These are phyloP conservation scores for Tineola bisselliella DNA, from an alignment of 2,888 invertebrate species.

Conservation along the genomic window DNA sequence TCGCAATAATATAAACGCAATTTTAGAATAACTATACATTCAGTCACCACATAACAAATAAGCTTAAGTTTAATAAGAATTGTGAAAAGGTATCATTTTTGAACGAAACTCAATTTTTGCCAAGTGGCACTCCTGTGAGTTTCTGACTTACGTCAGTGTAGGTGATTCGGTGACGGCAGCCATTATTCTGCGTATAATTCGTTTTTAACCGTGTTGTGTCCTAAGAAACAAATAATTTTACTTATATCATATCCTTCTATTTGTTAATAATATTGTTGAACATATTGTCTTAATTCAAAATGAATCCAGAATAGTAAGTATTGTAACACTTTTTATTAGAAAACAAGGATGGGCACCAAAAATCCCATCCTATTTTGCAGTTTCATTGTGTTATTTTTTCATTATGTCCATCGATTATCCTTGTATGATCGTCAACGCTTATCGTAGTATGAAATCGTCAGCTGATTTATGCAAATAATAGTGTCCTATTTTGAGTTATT, in stretches of 20 bases:
- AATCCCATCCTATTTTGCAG: slow-evolving; percentile 42
- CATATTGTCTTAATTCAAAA: slow-evolving; percentile 47
- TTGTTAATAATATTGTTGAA: slow-evolving; percentile 8
- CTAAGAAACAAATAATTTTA: slow-evolving; percentile 50
- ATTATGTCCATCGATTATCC: neutral
- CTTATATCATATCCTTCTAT: slow-evolving; percentile 17
- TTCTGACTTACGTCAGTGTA: slow-evolving; percentile 63
- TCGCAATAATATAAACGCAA: too few relatives aligned
- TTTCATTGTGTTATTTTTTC: slow-evolving; percentile 38
- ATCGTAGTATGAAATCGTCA: neutral
- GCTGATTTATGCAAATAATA: neutral
- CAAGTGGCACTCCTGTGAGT: slow-evolving; percentile 64
- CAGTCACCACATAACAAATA: slow-evolving; percentile 13
- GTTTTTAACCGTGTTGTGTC: slow-evolving; percentile 55
- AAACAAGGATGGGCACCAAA: slow-evolving; percentile 42
- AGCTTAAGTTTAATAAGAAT: neutral
- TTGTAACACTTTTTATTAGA: slow-evolving; percentile 36
- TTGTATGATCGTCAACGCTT: neutral
- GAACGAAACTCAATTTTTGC: slow-evolving; percentile 56
- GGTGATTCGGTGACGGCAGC: slow-evolving; percentile 62
- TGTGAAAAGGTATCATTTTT: slow-evolving; percentile 17
- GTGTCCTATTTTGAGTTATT: neutral
- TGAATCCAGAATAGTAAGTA: slow-evolving; percentile 90
- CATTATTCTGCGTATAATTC: slow-evolving; percentile 64
- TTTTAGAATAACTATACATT: too few relatives aligned